Evolutionary conservation across 2,797 vertebrate genomes (phyloP).

Genomic region (Morus bassanus): DNA sequence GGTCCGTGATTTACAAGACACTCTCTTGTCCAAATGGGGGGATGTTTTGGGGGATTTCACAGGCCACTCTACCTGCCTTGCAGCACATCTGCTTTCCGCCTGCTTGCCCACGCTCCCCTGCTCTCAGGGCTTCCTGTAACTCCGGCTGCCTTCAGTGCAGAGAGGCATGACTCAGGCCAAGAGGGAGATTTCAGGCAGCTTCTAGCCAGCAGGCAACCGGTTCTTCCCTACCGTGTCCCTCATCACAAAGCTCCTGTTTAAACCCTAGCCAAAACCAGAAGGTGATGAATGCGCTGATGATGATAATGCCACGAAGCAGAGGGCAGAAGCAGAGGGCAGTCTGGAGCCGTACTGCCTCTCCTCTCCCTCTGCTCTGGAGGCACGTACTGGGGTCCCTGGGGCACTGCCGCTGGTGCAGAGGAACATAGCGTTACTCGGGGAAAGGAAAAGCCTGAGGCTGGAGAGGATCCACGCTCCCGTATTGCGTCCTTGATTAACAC

Average conservation of each 20-base stretch:
- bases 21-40: neutral
- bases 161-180: neutral
- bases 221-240: neutral
- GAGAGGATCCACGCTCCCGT: neutral
- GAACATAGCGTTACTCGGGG: rapidly evolving
- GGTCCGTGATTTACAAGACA: neutral
- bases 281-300: rapidly evolving
- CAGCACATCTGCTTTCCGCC: neutral
- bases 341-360: neutral
- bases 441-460: neutral
- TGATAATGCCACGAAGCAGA: neutral
- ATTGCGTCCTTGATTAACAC: neutral
- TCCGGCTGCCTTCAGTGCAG: rapidly evolving
- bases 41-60: neutral
- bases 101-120: neutral
- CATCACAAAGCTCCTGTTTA: neutral
- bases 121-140: neutral
- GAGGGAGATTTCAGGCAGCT: neutral
- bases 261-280: neutral
- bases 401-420: neutral
- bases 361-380: neutral
- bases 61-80: neutral
- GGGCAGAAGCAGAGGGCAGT: neutral
- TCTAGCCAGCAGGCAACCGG: neutral
- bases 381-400: rapidly evolving